Conservation (phyloP, 2,113 vertebrate species). For the Megaleporinus macrocephalus region DNA sequence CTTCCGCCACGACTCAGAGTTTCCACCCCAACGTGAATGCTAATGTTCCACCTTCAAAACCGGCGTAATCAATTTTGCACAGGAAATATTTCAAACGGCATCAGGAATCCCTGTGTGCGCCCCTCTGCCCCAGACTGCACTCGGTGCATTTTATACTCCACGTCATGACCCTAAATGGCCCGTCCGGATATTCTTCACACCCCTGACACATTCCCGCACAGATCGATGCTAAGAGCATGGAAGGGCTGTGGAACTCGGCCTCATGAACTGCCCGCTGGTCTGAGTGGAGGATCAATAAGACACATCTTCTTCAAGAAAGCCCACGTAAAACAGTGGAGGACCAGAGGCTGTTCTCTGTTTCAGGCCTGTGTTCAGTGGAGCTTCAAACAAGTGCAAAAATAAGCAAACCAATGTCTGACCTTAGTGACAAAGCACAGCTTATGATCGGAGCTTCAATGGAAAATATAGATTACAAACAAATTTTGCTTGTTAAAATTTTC, state of each 20-base stretch:
- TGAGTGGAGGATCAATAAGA: slow-evolving; percentile 65
- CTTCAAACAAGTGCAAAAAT: background rate
- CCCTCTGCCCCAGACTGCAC: slow-evolving; percentile 26
- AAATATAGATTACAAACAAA: background rate
- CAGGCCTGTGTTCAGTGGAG: background rate
- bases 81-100: slow-evolving; percentile 54
- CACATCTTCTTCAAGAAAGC: slow-evolving; percentile 60
- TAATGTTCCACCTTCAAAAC: slow-evolving; percentile 46
- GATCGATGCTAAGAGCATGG: slow-evolving; percentile 65
- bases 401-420: background rate
- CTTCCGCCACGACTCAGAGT: background rate
- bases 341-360: background rate
- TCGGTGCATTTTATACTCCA: slow-evolving; percentile 54
- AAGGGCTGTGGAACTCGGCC: slow-evolving; percentile 55
- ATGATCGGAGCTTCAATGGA: too few relatives aligned
- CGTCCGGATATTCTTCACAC: slow-evolving; percentile 28
- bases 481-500: background rate
- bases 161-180: slow-evolving; percentile 60
- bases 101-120: slow-evolving; percentile 35
- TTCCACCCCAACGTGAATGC: too few relatives aligned
- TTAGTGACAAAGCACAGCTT: background rate
- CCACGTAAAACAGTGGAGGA: background rate
- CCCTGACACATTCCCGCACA: slow-evolving; percentile 39
- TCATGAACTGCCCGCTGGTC: slow-evolving; percentile 47
- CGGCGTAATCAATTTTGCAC: slow-evolving; percentile 63